Evolutionary conservation across 2,888 invertebrate species (phyloP), one percentile per base, ranked within the genome.

Genomic region (Dusona sp.): DNA sequence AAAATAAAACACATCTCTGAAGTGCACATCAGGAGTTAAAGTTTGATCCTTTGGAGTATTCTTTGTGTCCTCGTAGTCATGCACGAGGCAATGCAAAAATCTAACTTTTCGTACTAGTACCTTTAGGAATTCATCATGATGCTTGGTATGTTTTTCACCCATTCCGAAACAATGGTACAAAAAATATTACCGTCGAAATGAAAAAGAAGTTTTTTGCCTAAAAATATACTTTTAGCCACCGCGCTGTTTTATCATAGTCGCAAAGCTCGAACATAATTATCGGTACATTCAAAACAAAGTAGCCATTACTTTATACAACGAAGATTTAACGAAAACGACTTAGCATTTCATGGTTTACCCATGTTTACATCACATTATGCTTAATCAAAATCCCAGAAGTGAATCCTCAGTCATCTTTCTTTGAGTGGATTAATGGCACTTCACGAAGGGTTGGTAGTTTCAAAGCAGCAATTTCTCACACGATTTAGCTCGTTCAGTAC

Each of bases 401-500:
- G 22, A 54, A 54, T 54, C 22, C 54, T 22, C 22, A 2, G 54
- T 22, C 8, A 25, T 57, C 25, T 7, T 2, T 57, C 57, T 22
- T 25, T 0, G 57, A 22, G 57, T 11, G 29, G 54, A 67, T 77
- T 36, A 57, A 57, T 73, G 65, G 13, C 9, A 72, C 51, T 36
- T 19, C 1, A 3, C 61, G 16, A 61, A 16, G 61, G 61, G 29
- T 16, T 61, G 13, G 9, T 54, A 19, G 70, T 73, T 77, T 72
- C 29, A 77, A 36, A 57, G 48, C 65, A 65, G 48, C 80, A 36
- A 77, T 81, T 22, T 67, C 78, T 78, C 72, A 67, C 65, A 73
- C 77, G 48, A 73, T 78, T 81, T 73, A 36, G 77, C 45, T 29
- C 29, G 16, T 51, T 25, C 72, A 80, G 77, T 57, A 73, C 73